Evolutionary conservation across 2,113 vertebrate genomes (phyloP).

Genomic region (Micromys minutus): DNA sequence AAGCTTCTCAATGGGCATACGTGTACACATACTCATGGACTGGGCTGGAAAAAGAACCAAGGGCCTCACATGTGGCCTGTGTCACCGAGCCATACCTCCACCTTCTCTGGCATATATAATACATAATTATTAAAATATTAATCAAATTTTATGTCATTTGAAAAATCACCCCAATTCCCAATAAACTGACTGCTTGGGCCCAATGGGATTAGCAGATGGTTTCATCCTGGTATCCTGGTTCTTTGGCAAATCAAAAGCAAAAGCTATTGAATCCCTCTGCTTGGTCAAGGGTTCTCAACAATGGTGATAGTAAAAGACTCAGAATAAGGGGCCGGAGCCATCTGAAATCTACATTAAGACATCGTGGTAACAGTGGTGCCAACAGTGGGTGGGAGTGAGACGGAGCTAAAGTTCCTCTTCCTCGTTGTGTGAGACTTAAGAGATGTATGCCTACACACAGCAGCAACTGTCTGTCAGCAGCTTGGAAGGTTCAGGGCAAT

Average conservation of each 20-base stretch:
- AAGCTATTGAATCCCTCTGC: constrained; percentile 39
- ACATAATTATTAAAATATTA: neutral
- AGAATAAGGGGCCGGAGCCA: constrained; percentile 60
- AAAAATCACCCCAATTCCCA: neutral
- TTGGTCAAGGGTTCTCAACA: constrained; percentile 54
- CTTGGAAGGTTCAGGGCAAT: constrained; percentile 80
- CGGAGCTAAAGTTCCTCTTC: constrained; percentile 78
- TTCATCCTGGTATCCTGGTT: neutral
- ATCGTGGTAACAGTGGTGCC: neutral
- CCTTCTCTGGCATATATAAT: neutral
- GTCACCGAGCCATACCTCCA: neutral
- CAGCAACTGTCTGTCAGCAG: constrained; percentile 84
- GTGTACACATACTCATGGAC: neutral
- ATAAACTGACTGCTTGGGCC: neutral
- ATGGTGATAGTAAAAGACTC: constrained; percentile 55
- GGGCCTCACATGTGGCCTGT: neutral
- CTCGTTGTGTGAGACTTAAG: constrained; percentile 81
- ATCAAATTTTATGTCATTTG: neutral
- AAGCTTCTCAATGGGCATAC: too few species aligned
- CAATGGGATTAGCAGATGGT: neutral
- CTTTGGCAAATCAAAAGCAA: neutral
- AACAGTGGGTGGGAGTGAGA: constrained; percentile 70
- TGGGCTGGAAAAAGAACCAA: neutral
- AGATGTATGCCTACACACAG: constrained; percentile 78
- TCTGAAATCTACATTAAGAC: constrained; percentile 61